phyloP scores from a whole-genome alignment of 2,113 vertebrate genomes.

The Microtus oregoni region DNA sequence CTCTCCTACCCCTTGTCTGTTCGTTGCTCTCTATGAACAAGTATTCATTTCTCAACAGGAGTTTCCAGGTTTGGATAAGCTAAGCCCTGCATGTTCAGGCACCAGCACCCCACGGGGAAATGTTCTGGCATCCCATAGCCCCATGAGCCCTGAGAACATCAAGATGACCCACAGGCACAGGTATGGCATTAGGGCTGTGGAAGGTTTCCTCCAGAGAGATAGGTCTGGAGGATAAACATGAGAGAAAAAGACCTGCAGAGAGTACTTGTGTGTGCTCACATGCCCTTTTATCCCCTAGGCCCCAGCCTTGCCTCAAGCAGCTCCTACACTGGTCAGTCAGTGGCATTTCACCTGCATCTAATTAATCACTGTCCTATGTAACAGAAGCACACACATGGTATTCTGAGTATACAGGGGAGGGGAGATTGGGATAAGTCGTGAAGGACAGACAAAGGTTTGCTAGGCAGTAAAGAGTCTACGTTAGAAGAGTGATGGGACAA shows the following conservation, averaged over 20 bases:
- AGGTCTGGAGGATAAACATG: neutral
- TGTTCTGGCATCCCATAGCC: conserved; percentile 91
- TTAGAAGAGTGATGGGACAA: neutral
- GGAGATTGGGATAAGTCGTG: neutral
- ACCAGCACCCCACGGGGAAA: conserved; percentile 92
- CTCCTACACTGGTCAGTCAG: neutral
- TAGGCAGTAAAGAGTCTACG: neutral
- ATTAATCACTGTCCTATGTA: neutral
- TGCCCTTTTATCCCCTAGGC: neutral
- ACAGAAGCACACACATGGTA: neutral
- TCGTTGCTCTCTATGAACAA: conserved; percentile 50
- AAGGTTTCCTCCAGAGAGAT: neutral
- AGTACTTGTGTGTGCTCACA: neutral
- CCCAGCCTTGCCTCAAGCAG: neutral
- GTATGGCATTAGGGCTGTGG: conserved; percentile 79
- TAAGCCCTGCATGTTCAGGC: conserved; percentile 92
- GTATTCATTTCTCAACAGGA: conserved; percentile 88
- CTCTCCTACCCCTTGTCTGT: neutral
- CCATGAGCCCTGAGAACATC: conserved; percentile 94
- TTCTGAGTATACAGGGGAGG: neutral
- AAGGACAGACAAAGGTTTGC: neutral
- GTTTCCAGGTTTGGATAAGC: conserved; percentile 93
- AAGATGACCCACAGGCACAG: conserved; percentile 95
- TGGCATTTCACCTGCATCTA: neutral
- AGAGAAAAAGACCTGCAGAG: neutral